Percentiles rank a stretch among this genome's conserved stretches.
These are phyloP conservation scores for Aspidiotus rigidus DNA, from an alignment of 2,888 invertebrate species.

Conservation along the genomic window DNA sequence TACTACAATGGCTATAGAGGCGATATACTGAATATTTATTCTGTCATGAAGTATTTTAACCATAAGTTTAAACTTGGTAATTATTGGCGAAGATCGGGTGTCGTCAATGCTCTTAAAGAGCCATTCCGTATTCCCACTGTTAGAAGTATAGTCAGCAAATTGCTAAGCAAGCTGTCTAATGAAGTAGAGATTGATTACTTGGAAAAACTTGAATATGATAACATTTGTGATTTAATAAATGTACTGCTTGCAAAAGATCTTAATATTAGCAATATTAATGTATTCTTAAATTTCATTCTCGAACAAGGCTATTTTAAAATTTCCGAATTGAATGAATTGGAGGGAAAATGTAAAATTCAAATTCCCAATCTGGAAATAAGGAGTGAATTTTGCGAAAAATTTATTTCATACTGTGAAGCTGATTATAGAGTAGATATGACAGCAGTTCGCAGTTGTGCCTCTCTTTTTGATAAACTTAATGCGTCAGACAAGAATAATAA, in stretches of 20 bases:
- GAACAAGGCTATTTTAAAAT: neutral
- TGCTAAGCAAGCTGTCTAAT: neutral
- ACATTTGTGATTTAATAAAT: neutral
- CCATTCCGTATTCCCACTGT: neutral
- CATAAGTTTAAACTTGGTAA: neutral
- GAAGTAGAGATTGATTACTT: slow-evolving; percentile 4
- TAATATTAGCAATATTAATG: neutral
- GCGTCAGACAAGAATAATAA: neutral
- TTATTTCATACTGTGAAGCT: neutral
- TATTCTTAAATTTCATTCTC: neutral
- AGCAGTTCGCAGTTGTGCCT: neutral
- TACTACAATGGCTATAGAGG: neutral
- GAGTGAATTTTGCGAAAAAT: neutral
- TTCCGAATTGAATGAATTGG: neutral
- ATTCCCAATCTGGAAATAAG: neutral
- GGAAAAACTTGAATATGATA: neutral
- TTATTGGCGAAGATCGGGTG: neutral
- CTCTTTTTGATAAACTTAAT: neutral
- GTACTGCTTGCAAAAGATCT: neutral
- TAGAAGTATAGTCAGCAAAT: neutral
- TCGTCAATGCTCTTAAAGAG: neutral
- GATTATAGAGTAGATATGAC: neutral
- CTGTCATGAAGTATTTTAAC: neutral
- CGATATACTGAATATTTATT: neutral
- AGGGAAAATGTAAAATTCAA: neutral